A percentile compares a stretch with the other conserved stretches of the same genome.
phyloP scores from a whole-genome alignment of 2,888 invertebrate genomes.

The Synanthedon myopaeformis region DNA sequence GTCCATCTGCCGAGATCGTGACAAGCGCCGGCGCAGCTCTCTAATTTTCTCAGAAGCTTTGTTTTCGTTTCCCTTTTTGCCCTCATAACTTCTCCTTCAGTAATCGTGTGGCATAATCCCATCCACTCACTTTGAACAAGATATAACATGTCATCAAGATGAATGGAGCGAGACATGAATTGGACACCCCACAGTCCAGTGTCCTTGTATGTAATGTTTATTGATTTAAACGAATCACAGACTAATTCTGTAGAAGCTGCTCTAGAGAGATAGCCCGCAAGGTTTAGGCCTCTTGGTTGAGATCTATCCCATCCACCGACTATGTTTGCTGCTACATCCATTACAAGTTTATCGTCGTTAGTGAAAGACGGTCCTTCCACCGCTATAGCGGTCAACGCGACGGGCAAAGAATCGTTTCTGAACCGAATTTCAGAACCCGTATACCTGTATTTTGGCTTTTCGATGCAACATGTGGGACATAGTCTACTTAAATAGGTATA shows the following conservation, averaged over 20 bases:
- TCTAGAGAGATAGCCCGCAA: conserved; percentile 83
- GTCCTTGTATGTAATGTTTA: conserved; percentile 97
- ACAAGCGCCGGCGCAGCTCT: conserved; percentile 89
- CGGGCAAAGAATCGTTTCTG: conserved; percentile 89
- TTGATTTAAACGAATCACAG: conserved; percentile 92
- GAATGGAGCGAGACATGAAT: conserved; percentile 78
- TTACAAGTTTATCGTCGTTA: conserved; percentile 88
- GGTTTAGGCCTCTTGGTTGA: conserved; percentile 86
- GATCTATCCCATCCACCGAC: conserved; percentile 92
- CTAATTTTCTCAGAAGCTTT: conserved; percentile 88
- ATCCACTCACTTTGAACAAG: conserved; percentile 85
- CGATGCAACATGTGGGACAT: conserved; percentile 70
- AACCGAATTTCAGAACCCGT: conserved; percentile 90
- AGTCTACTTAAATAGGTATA: conserved; percentile 74
- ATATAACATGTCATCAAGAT: conserved; percentile 76
- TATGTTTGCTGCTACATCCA: conserved; percentile 93
- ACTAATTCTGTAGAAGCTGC: conserved; percentile 74
- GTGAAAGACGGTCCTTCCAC: conserved; percentile 93
- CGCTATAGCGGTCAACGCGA: conserved; percentile 90
- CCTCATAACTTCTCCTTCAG: conserved; percentile 88
- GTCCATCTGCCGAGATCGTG: conserved; percentile 96
- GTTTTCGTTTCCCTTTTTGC: conserved; percentile 92
- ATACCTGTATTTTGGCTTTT: conserved; percentile 73
- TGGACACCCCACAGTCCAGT: conserved; percentile 96
- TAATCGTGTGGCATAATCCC: conserved; percentile 83